Evolutionary conservation across 2,113 vertebrate species (phyloP), one percentile per base, ranked within the genome.

Genomic region (Callospermophilus lateralis): DNA sequence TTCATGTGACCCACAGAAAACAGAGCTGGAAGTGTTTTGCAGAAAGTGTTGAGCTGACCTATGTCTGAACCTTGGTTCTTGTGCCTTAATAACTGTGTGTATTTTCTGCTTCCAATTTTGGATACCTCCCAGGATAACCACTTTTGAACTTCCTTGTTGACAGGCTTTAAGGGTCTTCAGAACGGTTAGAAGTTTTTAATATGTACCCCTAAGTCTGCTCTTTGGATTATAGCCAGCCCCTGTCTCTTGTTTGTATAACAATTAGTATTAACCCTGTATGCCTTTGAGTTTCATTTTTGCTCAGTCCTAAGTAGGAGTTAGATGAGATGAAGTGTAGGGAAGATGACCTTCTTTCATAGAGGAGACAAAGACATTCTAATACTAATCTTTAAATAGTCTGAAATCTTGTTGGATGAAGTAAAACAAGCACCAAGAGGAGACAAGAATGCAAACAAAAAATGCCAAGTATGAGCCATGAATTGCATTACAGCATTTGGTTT

Each of bases 81-180:
- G n/a, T 77, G 32, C 92, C 72, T 0, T 3, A 58, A 92, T 96
- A 92, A 77, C 72, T 96, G n/a, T 39, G 28, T 91, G 4, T 32
- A 79, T 84, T 79, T 93, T 63, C 51, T 67, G 77, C 39, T 97
- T 96, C 91, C 55, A 93, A 53, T 92, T 95, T 79, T 77, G 63
- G 53, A 61, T 51, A 67, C 8, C 39, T 93, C 42, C 77, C 48
- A 63, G 65, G 63, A 83, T 90, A 58, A 84, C 1, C 86, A 80
- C 32, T 83, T 92, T 70, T 91, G 55, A 80, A 87, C 37, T 79
- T 94, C 61, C 15, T 93, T 85, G 32, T 83, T 83, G 32, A 83
- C 28, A 67, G 48, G 16, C 4, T 84, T 72, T 73, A 26, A 20
- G 53, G 3, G 45, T 81, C 81, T 90, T 93, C 22, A 78, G 67